Base-by-base conservation (phyloP, 2,797 vertebrate genomes). In the Acipenser ruthenus region DNA sequence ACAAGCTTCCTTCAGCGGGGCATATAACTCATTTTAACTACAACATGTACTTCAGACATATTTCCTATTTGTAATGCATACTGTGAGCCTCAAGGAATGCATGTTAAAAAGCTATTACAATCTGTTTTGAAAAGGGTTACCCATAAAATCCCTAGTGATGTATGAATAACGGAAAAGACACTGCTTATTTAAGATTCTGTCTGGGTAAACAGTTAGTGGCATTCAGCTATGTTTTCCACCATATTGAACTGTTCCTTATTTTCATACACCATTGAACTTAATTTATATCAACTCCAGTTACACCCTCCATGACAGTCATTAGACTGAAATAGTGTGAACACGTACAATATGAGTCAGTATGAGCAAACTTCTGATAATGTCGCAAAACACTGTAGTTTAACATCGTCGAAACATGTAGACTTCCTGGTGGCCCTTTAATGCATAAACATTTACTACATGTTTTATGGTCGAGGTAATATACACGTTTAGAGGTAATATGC, bases 1-100 rank as follows among this genome's bases (percentile, higher is more conserved):
- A 77, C 69, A 81, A 76, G 75, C 79, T 87, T 80, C 80, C 79
- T 81, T 78, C 86, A 82, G 71, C 68, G 84, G 87, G 83, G 87
- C 79, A 85, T 86, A 88, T 88, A 75, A 80, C 76, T 84, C 73
- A 74, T 84, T 83, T 78, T 83, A 75, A 83, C 78, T 69, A 68
- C 84, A 77, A 0, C 49, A 13, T 18, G 67, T 60, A 37, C 49
- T 53, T 49, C 11, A n/a, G 49, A 68, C 71, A 71, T 79, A 79
- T 83, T 58, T 52, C 18, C 85, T 89, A 86, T 84, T 83, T 82
- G 74, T 71, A 75, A 52, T 70, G 75, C 82, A 81, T 58, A 68
- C 60, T 65, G 52, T 68, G 60, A 72, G 67, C 67, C 50, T 8
- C n/a, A 66, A 49, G 62, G 64, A 59, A 60, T 66, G 52, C 13